Conservation (phyloP, 2,797 vertebrate genomes). For the Anas acuta region DNA sequence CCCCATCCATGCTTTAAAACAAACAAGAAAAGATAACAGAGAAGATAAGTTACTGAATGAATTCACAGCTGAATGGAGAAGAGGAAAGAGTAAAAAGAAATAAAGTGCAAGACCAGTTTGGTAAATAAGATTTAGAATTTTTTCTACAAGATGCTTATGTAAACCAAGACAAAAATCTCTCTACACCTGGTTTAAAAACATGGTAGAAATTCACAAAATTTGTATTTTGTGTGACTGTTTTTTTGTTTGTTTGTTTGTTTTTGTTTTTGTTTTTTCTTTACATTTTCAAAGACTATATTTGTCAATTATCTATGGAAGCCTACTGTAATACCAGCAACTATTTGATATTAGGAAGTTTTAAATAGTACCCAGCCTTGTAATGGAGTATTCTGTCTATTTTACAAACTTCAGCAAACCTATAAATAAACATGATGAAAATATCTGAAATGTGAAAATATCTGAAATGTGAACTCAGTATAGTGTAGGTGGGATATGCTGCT, state of each 20-base stretch:
- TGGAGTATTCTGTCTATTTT: constrained; percentile 6
- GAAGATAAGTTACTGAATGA: background rate
- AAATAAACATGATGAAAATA: constrained; percentile 58
- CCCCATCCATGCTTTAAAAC: background rate
- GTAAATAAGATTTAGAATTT: background rate
- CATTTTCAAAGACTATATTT: background rate
- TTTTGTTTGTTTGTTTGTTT: constrained; percentile 6
- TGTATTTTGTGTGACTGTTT: background rate
- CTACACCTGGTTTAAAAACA: background rate
- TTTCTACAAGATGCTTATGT: background rate
- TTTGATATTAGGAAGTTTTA: constrained; percentile 25
- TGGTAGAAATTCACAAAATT: background rate
- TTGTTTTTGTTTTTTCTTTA: background rate
- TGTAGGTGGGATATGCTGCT: background rate
- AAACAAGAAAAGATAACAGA: background rate
- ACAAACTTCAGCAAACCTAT: constrained; percentile 40
- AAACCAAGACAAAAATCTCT: background rate
- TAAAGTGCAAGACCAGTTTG: background rate
- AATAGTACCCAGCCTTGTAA: constrained; percentile 27
- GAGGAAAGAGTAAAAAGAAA: background rate
- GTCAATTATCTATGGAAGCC: background rate
- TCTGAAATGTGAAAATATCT: constrained; percentile 24
- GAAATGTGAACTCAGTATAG: background rate
- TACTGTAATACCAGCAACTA: background rate
- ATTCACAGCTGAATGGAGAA: background rate